A percentile compares a stretch with the other conserved stretches of the same genome.
These are phyloP conservation scores for Psittacara wagleri DNA, from an alignment of 2,113 vertebrate species.

Conservation along the genomic window DNA sequence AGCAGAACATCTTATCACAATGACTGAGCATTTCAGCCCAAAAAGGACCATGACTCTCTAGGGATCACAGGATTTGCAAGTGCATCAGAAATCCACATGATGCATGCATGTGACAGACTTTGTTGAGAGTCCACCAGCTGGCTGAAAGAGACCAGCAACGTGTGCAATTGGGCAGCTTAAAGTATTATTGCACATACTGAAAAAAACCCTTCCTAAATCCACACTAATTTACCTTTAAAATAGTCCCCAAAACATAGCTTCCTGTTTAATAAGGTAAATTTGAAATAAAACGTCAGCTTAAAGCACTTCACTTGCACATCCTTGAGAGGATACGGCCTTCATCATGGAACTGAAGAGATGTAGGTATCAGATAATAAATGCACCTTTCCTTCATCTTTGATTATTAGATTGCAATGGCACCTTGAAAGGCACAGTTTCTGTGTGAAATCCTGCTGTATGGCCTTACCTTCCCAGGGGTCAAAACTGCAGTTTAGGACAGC, in stretches of 20 bases:
- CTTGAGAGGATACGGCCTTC: neutral
- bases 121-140: neutral
- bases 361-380: neutral
- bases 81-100: neutral
- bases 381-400: neutral
- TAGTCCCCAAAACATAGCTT: neutral
- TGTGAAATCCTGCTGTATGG: neutral
- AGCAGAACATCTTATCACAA: neutral
- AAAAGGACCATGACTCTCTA: neutral
- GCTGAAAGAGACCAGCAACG: neutral
- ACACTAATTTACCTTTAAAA: neutral
- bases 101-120: accelerated
- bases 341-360: neutral
- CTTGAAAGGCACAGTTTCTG: neutral
- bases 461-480: neutral
- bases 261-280: neutral
- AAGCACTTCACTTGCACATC: neutral
- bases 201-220: neutral
- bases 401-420: neutral
- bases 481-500: neutral
- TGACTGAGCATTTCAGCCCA: neutral
- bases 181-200: neutral
- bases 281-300: neutral
- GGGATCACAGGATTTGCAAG: neutral
- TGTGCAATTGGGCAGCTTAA: neutral